phyloP scores from a whole-genome alignment of 2,113 vertebrate genomes.

The Galemys pyrenaicus region DNA sequence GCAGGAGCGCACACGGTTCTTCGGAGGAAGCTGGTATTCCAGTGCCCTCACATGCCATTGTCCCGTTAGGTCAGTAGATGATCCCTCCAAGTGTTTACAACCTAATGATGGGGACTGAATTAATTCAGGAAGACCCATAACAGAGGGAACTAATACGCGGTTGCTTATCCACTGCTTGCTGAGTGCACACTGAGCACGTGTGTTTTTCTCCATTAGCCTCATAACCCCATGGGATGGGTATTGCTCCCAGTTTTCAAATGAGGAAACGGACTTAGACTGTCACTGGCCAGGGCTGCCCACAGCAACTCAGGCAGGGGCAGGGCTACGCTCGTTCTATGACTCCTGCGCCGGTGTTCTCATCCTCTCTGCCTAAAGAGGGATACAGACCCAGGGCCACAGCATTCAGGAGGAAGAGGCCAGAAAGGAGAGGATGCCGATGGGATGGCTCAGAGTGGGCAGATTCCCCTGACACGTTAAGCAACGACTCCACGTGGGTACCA shows the following conservation, averaged over 20 bases:
- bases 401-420: not conserved
- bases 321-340: not conserved
- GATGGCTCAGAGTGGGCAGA: not conserved
- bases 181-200: not conserved
- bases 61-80: not conserved
- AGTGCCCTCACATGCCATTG: not conserved
- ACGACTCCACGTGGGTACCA: accelerated
- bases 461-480: not conserved
- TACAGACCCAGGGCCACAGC: not conserved
- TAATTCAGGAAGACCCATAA: not conserved
- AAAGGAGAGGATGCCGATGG: not conserved
- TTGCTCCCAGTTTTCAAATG: not conserved
- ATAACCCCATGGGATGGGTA: not conserved
- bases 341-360: not conserved
- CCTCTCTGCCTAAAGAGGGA: not conserved
- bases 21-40: not conserved
- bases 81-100: not conserved
- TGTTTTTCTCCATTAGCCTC: not conserved
- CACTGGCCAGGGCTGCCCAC: not conserved
- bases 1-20: not conserved
- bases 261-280: not conserved
- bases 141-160: not conserved
- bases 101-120: not conserved
- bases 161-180: not conserved
- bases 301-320: not conserved